Conservation (phyloP, 1,140 invertebrate species). For the Macrotrachela quadricornifera region DNA sequence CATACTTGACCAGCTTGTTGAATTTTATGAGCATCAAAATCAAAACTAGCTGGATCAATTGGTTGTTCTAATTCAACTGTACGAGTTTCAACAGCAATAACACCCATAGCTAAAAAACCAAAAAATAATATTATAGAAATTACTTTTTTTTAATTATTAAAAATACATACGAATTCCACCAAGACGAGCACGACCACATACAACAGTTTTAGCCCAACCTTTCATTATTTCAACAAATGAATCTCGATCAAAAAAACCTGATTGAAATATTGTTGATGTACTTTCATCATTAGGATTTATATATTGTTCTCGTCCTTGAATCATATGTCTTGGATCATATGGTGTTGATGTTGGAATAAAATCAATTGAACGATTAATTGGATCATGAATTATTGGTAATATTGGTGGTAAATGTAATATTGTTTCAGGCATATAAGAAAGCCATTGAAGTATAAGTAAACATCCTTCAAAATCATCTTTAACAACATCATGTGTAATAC, state of each 20-base stretch:
- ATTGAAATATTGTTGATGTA: conserved; percentile 30
- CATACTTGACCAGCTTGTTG: conserved; percentile 85
- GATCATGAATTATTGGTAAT: conserved; percentile 42
- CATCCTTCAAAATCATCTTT: conserved; percentile 78
- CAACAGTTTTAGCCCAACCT: conserved; percentile 91
- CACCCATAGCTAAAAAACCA: conserved; percentile 59
- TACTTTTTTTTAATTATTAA: too few relatives aligned
- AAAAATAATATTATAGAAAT: too few relatives aligned
- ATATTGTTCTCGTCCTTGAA: conserved; percentile 40
- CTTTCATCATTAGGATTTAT: conserved; percentile 35
- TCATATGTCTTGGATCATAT: conserved; percentile 78
- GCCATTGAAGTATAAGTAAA: conserved; percentile 48
- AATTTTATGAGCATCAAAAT: conserved; percentile 79
- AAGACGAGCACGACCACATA: conserved; percentile 32
- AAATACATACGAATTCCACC: neutral
- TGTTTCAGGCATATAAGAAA: conserved; percentile 38
- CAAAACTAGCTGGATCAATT: conserved; percentile 90
- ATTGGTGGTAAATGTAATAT: conserved; percentile 46
- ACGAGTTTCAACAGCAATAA: conserved; percentile 85
- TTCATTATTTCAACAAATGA: conserved; percentile 83
- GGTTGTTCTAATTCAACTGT: conserved; percentile 81
- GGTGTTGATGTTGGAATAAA: conserved; percentile 69
- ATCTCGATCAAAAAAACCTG: conserved; percentile 73
- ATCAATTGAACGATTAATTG: conserved; percentile 60
- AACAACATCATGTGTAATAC: conserved; percentile 73